Conservation (phyloP, 2,888 invertebrate species). For the Lissonota sp. region DNA sequence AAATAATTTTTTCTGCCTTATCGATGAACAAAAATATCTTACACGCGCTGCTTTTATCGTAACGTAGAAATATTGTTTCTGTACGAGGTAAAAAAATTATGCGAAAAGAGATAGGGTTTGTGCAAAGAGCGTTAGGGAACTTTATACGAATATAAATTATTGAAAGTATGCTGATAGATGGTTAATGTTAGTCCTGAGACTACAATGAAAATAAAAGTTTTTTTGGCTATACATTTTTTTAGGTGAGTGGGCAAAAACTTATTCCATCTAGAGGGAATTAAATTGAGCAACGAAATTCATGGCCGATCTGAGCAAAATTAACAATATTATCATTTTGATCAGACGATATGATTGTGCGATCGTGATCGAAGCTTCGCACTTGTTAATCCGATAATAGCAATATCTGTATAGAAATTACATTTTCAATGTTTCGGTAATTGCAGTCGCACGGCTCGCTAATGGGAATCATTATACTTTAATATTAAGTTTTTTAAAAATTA, state of each 20-base stretch:
- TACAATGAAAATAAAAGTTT: no score
- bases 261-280: not conserved
- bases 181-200: no score
- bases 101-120: no score
- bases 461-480: slow-evolving; percentile 40
- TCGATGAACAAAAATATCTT: slow-evolving; percentile 49
- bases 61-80: no score
- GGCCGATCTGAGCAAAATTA: slow-evolving; percentile 23
- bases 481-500: slow-evolving; percentile 39
- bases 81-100: no score
- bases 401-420: no score
- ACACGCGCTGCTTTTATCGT: slow-evolving; percentile 39
- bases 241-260: not conserved
- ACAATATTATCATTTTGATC: slow-evolving; percentile 5
- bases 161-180: no score
- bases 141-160: no score
- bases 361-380: not conserved
- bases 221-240: no score
- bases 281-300: slow-evolving; percentile 24
- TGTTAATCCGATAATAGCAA: slow-evolving; percentile 17
- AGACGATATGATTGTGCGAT: slow-evolving; percentile 16
- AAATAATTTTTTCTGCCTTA: slow-evolving; percentile 39
- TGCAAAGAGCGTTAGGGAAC: no score
- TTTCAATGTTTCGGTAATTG: slow-evolving; percentile 17
- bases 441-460: slow-evolving; percentile 47